Base-by-base conservation (phyloP, 2,113 vertebrate species). In the Sylvietta virens region DNA sequence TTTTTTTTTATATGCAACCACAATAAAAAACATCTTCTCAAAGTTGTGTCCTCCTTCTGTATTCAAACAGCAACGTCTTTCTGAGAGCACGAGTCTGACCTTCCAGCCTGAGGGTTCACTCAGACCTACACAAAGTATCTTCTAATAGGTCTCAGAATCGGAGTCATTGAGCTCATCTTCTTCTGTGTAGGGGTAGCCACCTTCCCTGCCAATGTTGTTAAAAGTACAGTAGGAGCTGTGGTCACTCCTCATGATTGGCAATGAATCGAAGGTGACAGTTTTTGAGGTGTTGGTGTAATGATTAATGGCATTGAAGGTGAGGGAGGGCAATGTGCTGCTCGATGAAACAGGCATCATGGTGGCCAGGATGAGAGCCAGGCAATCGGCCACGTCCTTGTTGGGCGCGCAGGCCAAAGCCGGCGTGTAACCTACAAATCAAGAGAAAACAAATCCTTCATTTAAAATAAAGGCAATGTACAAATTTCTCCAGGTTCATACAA, bases 301-400 rank as follows among this genome's bases (percentile, higher is more conserved):
- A 97, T 99, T 99, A 97, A 99, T 98, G 98, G 98, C 98, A 98
- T 98, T 99, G 98, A 99, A 99, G 9, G 99, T 98, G 86, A 99
- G 96, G 91, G 98, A 97, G 76, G 99, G 98, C 70, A 99, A 96
- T 4, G 98, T 96, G 97, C 97, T 98, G 97, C 98, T 98, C 20
- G 99, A 99, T 54, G 99, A 99, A 88, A 99, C 98, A 94, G 99
- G 99, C 99, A 99, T 99, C 99, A 99, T 99, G 85, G 99, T 99
- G 98, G 99, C 99, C 98, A 99, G 97, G 96, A 99, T 99, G 88
- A 99, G 99, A 37, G 99, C 99, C 26, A 99, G 98, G 98, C 99
- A 99, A 95, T 99, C 99, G 13, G 99, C 99, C 94, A 99, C 99
- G 20, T 99, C 99, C 98, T 99, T 99, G 96, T 99, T 99, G 84